These are phyloP conservation scores for Stegostoma tigrinum DNA, from an alignment of 2,113 vertebrate species.

Conservation along the genomic window DNA sequence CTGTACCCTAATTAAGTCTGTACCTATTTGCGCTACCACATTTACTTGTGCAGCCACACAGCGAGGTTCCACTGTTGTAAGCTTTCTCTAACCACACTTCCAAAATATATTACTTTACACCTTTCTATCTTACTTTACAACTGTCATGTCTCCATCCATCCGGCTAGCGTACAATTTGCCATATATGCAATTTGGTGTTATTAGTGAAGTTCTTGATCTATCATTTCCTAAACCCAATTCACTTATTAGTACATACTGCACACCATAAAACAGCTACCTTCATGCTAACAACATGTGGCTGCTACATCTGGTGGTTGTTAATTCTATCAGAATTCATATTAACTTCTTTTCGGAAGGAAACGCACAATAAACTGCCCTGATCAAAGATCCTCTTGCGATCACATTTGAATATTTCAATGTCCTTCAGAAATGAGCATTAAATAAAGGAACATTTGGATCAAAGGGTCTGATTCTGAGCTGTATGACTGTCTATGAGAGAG, in stretches of 20 bases:
- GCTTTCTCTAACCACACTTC: background rate
- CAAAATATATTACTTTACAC: background rate
- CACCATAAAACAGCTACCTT: background rate
- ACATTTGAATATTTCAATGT: background rate
- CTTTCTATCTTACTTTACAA: too few relatives aligned
- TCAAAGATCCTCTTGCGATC: background rate
- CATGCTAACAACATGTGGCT: background rate
- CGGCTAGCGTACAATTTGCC: background rate
- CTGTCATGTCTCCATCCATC: too few relatives aligned
- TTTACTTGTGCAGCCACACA: too few relatives aligned
- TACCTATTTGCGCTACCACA: too few relatives aligned
- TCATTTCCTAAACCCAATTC: background rate
- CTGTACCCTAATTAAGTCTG: too few relatives aligned
- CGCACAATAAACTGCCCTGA: background rate
- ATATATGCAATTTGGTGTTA: background rate
- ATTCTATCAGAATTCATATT: background rate
- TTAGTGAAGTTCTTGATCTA: background rate
- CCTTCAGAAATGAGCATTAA: background rate
- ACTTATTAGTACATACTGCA: background rate
- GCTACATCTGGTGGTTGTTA: background rate
- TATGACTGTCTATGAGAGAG: too few relatives aligned
- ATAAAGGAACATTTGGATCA: background rate
- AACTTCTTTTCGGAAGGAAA: background rate
- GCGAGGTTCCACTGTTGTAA: background rate
- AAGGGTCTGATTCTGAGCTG: too few relatives aligned